Conservation (phyloP, 2,888 invertebrate species). For the Metellina segmentata region DNA sequence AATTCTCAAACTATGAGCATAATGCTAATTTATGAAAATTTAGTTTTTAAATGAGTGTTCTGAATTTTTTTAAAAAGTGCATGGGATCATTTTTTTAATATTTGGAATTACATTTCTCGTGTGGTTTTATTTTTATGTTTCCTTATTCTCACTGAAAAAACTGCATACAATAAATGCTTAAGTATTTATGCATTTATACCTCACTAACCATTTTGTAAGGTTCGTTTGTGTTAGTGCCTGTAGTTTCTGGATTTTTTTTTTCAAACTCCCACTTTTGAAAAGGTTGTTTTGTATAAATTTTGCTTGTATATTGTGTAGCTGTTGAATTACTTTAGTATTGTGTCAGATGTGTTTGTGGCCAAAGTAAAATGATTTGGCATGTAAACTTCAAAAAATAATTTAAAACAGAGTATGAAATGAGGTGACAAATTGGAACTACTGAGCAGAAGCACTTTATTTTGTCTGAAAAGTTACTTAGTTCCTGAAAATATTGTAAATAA, state of each 20-base stretch:
- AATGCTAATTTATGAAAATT: no score
- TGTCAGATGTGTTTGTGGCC: slow-evolving; percentile 52
- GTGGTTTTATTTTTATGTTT: slow-evolving; percentile 7
- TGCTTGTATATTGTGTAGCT: slow-evolving; percentile 72
- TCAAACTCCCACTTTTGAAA: slow-evolving; percentile 49
- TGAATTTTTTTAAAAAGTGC: no score
- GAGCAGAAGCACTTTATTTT: slow-evolving; percentile 66
- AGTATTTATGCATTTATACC: slow-evolving; percentile 60
- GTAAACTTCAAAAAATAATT: slow-evolving; percentile 52
- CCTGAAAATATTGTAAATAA: slow-evolving; percentile 63
- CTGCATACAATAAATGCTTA: slow-evolving; percentile 8
- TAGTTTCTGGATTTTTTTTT: slow-evolving; percentile 56
- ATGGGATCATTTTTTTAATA: no score
- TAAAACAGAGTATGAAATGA: slow-evolving; percentile 19
- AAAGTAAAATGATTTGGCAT: slow-evolving; percentile 57
- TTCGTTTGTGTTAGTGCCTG: slow-evolving; percentile 66
- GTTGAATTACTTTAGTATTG: slow-evolving; percentile 62
- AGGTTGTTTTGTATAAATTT: slow-evolving; percentile 56
- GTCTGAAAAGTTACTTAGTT: slow-evolving; percentile 67
- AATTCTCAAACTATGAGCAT: no score
- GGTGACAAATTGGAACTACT: slow-evolving; percentile 35
- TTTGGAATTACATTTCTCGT: neutral
- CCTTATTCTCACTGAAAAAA: neutral
- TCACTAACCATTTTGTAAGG: slow-evolving; percentile 33
- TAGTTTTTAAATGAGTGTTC: no score